Evolutionary conservation across 2,797 vertebrate genomes (phyloP).

Genomic region (Eulemur mongoz): DNA sequence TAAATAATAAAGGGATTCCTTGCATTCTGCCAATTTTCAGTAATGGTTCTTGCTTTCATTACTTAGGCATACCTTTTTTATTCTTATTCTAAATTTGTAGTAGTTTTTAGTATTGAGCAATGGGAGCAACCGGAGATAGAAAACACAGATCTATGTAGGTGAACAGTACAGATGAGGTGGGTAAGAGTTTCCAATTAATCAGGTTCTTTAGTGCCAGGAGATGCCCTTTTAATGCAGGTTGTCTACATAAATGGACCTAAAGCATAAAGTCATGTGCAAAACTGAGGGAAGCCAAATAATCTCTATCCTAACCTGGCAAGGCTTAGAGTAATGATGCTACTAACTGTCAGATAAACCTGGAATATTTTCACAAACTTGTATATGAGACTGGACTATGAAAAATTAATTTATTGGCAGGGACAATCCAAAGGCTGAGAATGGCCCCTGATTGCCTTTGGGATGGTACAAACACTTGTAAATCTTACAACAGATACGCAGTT

Average conservation of each 20-base stretch:
- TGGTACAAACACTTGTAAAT: not conserved
- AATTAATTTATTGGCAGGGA: not conserved
- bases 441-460: not conserved
- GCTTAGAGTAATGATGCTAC: not conserved
- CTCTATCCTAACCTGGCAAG: not conserved
- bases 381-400: not conserved
- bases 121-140: not conserved
- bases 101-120: constrained; percentile 1
- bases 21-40: constrained; percentile 25
- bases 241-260: not conserved
- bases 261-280: not conserved
- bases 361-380: not conserved
- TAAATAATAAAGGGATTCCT: constrained; percentile 22
- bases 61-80: not conserved
- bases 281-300: not conserved
- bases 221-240: not conserved
- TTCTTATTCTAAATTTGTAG: constrained; percentile 27
- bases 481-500: not conserved
- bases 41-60: not conserved
- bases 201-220: not conserved
- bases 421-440: not conserved
- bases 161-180: not conserved
- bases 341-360: not conserved
- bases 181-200: not conserved
- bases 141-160: not conserved